phyloP scores from a whole-genome alignment of 2,797 vertebrate species.

The Micrastur ruficollis region DNA sequence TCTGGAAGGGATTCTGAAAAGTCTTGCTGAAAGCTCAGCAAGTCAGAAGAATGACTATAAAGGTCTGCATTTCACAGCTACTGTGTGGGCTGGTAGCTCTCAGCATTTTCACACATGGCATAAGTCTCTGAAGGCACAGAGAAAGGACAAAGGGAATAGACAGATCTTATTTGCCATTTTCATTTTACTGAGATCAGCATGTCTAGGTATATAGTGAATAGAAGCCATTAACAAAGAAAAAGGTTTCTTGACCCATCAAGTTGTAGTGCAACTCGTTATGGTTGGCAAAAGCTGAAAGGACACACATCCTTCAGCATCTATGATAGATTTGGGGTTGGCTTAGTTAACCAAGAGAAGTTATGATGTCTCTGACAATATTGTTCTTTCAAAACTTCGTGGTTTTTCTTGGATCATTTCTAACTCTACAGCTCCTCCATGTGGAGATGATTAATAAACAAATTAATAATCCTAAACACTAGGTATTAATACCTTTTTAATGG shows the following conservation, averaged over 20 bases:
- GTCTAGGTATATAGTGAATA: background rate
- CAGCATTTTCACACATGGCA: background rate
- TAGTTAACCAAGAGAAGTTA: background rate
- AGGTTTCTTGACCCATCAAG: background rate
- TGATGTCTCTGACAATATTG: rapidly evolving
- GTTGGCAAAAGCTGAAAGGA: background rate
- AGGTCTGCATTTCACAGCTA: background rate
- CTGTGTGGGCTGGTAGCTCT: background rate
- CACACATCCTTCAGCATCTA: background rate
- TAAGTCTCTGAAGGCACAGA: background rate
- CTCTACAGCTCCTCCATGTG: slow-evolving; percentile 55
- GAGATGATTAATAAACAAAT: background rate
- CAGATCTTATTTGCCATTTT: background rate
- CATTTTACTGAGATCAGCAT: background rate
- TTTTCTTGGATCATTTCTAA: background rate
- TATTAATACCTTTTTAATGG: background rate
- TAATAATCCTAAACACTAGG: background rate
- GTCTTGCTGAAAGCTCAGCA: background rate
- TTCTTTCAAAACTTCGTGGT: background rate
- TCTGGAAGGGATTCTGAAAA: background rate
- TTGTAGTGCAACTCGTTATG: background rate
- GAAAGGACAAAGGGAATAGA: background rate
- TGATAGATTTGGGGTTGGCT: background rate
- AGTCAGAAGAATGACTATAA: background rate
- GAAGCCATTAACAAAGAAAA: background rate